Evolutionary conservation across 2,113 vertebrate genomes (phyloP), one percentile per base, ranked within the genome.

Genomic region (Lepidothrix coronata): DNA sequence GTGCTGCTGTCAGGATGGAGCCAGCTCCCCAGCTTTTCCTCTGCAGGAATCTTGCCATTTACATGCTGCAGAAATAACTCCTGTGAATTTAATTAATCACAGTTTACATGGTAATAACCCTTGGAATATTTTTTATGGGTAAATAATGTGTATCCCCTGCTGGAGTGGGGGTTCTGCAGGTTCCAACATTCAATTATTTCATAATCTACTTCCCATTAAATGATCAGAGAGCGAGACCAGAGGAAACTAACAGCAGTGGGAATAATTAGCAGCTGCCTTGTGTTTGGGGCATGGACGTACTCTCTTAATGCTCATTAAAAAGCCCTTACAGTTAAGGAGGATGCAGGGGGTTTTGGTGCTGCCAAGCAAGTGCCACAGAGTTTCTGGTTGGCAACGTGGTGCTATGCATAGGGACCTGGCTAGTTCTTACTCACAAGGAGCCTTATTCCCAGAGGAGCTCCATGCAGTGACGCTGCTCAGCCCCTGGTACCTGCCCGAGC

Each of bases 11-110:
- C 46, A 54, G 65, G 61, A 85, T 46, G 88, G 62, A 57, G 57
- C 67, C 49, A 55, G 72, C 20, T 75, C 61, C 65, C 82, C 59
- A 55, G 85, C 61, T 87, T 93, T 93, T 94, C 41, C 95, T 91
- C 92, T 92, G 93, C 95, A 84, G 96, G 93, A 85, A 41, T 67
- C 46, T 46, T 77, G 57, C 91, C 63, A 97, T 97, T 97, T 96
- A 76, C 59, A 92, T 95, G 88, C 88, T 55, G 85, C 49, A 82
- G 91, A 93, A 97, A 91, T 92, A 93, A 94, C 89, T 96, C 89
- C 85, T 85, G 79, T 91, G 91, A 95, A 96, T 97, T 97, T 96
- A 97, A 97, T 98, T 98, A 97, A 96, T 97, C 92, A 96, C 96
- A 94, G 93, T 97, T 98, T 97, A 97, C 89, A 95, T 93, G 90